These are phyloP conservation scores for Cordilura impudica DNA, from an alignment of 2,888 invertebrate species.

Conservation along the genomic window DNA sequence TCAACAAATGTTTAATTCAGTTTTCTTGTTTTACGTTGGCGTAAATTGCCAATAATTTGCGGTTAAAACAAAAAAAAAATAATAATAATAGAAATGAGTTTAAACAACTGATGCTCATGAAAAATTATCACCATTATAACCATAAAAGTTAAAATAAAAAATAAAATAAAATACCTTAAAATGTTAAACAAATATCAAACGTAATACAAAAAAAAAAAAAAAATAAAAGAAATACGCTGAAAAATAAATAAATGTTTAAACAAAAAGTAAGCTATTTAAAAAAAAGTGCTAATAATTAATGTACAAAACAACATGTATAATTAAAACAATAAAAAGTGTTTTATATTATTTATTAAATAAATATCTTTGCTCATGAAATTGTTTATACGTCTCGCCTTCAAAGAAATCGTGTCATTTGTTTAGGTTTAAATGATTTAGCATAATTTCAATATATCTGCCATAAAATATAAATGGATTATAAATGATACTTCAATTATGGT, in stretches of 20 bases:
- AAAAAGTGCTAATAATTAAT: not conserved
- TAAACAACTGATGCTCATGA: not conserved
- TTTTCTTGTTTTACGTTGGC: slow-evolving; percentile 42
- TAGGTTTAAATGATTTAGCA: not conserved
- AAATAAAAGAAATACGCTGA: not conserved
- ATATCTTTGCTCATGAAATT: slow-evolving; percentile 30
- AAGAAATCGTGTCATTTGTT: not conserved
- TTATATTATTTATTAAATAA: not conserved
- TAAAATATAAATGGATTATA: not conserved
- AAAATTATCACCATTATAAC: not conserved
- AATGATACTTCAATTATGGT: not conserved
- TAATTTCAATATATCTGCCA: not conserved
- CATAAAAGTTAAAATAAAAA: not conserved
- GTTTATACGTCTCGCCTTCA: not conserved
- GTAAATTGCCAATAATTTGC: slow-evolving; percentile 45
- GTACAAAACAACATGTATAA: not conserved
- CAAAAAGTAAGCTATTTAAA: slow-evolving; percentile 35
- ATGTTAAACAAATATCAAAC: not conserved
- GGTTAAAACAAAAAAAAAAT: slow-evolving; percentile 2
- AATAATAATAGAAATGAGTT: not conserved
- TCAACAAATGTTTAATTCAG: slow-evolving; percentile 5
- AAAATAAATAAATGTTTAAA: not conserved
- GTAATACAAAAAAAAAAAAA: not conserved
- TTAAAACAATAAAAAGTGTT: not conserved
- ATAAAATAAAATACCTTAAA: not conserved